Conservation (phyloP, 2,797 vertebrate genomes). For the Spheniscus humboldti region DNA sequence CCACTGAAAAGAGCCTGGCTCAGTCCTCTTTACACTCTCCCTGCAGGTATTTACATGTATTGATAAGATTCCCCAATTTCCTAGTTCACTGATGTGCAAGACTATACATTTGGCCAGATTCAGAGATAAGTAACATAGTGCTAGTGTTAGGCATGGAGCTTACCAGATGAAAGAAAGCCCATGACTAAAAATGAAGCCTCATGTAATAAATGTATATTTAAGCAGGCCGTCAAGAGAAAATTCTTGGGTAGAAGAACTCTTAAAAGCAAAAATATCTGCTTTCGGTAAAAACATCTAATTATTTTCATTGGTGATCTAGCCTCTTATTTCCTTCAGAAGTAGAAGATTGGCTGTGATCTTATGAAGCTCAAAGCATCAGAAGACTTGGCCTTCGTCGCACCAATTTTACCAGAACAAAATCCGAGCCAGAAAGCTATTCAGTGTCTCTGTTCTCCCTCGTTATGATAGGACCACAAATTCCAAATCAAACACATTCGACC, state of each 20-base stretch:
- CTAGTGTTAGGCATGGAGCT: accelerated
- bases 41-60: neutral
- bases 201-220: neutral
- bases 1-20: neutral
- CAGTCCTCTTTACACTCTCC: neutral
- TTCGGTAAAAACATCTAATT: neutral
- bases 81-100: neutral
- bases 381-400: neutral
- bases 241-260: neutral
- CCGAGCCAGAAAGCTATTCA: neutral
- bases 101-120: neutral
- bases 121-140: neutral
- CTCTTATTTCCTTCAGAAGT: neutral
- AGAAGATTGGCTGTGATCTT: neutral
- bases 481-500: neutral
- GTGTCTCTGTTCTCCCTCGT: neutral
- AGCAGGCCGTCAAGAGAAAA: neutral
- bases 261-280: neutral
- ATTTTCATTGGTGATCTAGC: neutral
- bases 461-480: neutral
- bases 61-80: neutral
- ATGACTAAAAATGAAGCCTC: neutral
- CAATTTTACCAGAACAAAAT: neutral
- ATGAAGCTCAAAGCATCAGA: neutral
- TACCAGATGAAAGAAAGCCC: neutral